Evolutionary conservation across 2,888 invertebrate genomes (phyloP), one percentile per base, ranked within the genome.

Genomic region (Hemaris fuciformis): DNA sequence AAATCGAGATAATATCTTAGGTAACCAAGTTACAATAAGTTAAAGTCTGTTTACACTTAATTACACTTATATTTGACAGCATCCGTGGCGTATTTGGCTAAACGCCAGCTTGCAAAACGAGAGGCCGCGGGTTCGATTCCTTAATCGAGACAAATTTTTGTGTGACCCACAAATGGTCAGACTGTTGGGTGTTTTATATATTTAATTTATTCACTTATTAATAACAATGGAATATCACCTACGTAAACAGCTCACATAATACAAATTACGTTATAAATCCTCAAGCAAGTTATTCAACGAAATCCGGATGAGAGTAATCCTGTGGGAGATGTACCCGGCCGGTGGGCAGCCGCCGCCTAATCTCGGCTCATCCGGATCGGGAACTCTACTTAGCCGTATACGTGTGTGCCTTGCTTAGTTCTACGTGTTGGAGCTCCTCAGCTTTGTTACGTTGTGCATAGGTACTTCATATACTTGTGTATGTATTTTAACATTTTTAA

Each of bases 221-320:
- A 38, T 4, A 38, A 38, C 38, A 38, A 53, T 59, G 53, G 41
- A 48, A 61, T 57, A 61, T 43, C 27, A 34, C 3, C 27, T 15
- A 46, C 48, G 20, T 59, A 58, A 60, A 57, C 38, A 23, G 31
- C 27, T 25, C 59, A 41, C 34, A 61, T 23, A 58, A 59, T 45
- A 59, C 42, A 59, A 59, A 59, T 59, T 45, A 45, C 45, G 31
- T 43, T 72, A 76, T 74, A 79, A 80, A 81, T 77, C 82, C 84
- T 74, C 73, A 66, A 65, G 81, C 84, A 82, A 88, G 87, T 87
- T 89, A 89, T 89, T 89, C 86, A 81, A 85, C 84, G 77, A 88
- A 87, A 90, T 90, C 89, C 89, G 89, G 88, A 89, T 91, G 79
- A 71, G 70, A 77, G 87, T 91, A 89, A 91, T 90, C 90, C 87